These are phyloP conservation scores for Nannoperca obscura DNA, from an alignment of 2,797 vertebrate genomes.

Conservation along the genomic window DNA sequence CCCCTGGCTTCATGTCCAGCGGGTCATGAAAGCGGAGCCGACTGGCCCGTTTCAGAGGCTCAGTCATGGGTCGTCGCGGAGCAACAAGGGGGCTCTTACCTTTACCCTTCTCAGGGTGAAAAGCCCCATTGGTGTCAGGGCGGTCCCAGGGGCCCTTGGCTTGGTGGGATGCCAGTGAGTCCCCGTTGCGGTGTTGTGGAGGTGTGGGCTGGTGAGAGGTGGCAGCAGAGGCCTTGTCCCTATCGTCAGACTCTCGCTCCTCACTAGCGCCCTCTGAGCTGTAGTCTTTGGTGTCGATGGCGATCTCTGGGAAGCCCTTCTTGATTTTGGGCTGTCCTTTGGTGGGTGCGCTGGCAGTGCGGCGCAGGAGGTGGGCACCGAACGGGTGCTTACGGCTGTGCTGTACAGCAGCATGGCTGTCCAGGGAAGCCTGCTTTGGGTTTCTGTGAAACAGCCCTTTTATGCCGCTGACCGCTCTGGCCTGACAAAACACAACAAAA, in stretches of 20 bases:
- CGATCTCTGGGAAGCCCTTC: slow-evolving; percentile 92
- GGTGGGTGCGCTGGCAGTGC: slow-evolving; percentile 96
- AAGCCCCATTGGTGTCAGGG: slow-evolving; percentile 84
- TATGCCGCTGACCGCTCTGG: slow-evolving; percentile 93
- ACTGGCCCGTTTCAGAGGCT: slow-evolving; percentile 87
- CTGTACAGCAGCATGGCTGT: slow-evolving; percentile 99
- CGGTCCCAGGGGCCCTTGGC: slow-evolving; percentile 75
- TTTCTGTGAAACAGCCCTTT: slow-evolving; percentile 99
- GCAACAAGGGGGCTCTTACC: slow-evolving; percentile 89
- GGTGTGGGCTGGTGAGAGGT: slow-evolving; percentile 65
- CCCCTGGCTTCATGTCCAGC: slow-evolving; percentile 78
- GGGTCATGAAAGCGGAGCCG: slow-evolving; percentile 83
- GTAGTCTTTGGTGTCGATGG: slow-evolving; percentile 90
- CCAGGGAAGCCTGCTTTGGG: slow-evolving; percentile 98
- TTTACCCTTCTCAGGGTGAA: slow-evolving; percentile 87
- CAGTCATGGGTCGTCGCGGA: slow-evolving; percentile 81
- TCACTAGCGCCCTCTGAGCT: slow-evolving; percentile 89
- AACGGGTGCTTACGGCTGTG: slow-evolving; percentile 93
- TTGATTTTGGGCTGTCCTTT: slow-evolving; percentile 94
- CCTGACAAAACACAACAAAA: slow-evolving; percentile 83
- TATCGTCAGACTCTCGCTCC: slow-evolving; percentile 85
- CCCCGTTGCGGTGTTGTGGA: slow-evolving; percentile 64
- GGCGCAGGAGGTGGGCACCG: slow-evolving; percentile 93
- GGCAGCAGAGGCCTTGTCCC: slow-evolving; percentile 72
- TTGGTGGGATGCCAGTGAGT: slow-evolving; percentile 60